phyloP scores from a whole-genome alignment of 2,888 invertebrate species.

The Papilio demoleus region DNA sequence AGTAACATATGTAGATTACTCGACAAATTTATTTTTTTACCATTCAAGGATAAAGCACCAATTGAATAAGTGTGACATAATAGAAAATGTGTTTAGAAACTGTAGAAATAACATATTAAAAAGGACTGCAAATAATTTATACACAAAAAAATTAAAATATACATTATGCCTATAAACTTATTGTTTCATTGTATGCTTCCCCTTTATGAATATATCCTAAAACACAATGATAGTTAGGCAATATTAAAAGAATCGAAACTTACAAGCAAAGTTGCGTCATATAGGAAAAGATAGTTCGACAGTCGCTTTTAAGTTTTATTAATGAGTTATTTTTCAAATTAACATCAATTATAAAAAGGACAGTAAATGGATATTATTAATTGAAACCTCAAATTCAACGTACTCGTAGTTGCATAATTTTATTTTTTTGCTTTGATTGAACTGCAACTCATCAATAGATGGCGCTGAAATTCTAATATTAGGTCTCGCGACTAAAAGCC shows the following conservation, averaged over 20 bases:
- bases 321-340: no score
- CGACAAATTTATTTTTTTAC: slow-evolving; percentile 67
- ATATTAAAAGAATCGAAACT: no score
- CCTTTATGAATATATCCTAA: background rate
- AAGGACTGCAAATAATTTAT: slow-evolving; percentile 81
- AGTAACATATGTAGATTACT: slow-evolving; percentile 34
- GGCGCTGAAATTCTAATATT: background rate
- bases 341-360: no score
- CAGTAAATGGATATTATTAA: no score
- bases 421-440: no score
- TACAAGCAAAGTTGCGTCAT: no score
- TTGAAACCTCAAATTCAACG: no score
- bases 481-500: no score
- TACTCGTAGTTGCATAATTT: no score
- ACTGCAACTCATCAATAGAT: background rate
- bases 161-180: slow-evolving; percentile 71
- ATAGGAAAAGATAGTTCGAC: no score
- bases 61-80: slow-evolving; percentile 79
- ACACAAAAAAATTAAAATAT: slow-evolving; percentile 70
- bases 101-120: slow-evolving; percentile 62
- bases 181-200: slow-evolving; percentile 54
- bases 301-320: no score
- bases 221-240: no score
- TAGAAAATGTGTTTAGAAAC: slow-evolving; percentile 61
- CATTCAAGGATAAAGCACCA: slow-evolving; percentile 67